Base-by-base conservation (phyloP, 2,888 invertebrate species). In the Drosophila helvetica region DNA sequence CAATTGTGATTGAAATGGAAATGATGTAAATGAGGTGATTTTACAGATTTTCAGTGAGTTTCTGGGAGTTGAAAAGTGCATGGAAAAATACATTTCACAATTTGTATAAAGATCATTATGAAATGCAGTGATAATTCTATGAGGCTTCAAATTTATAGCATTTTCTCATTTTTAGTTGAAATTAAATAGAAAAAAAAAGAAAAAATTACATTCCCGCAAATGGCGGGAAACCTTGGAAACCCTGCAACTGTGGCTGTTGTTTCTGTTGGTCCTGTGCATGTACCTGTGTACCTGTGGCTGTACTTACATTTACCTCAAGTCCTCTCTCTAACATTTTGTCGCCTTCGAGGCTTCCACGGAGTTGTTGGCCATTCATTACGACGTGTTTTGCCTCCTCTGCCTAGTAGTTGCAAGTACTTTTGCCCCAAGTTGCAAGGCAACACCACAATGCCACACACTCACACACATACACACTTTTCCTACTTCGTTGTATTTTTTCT, bases 381-480 rank as follows among this genome's bases (percentile, higher is more conserved):
- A 50, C 76, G 64, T 83, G 83, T 74, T 70, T 69, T 38, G 2
- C 38, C 38, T 38, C 62, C 33, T 55, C 76, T 79, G 74, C 66
- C 62, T 67, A 67, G 78, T 59, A 65, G 69, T 38, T 38, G 38
- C 38, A 38, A 38, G 38, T 38, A n/a, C 38, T 38, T n/a, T 38
- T 38, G 38, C 38, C 15, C 7, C 7, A 38, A 38, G 38, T 38
- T 38, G 38, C 38, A 38, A 38, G 38, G 38, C 38, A 38, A n/a
- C 38, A 38, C 64, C 75, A 83, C 88, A 83, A 83, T 86, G 76
- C 84, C 76, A 86, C 88, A 83, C 85, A 75, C 38, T 5, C 15
- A 38, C 38, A 5, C 15, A n/a, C 38, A 5, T 12, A 2, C 38
- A 38, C 15, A 38, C 69, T 66, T 22, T 64, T 22, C 30, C 63